Evolutionary conservation across 2,888 invertebrate species (phyloP).

Genomic region (Sclerodermus sp.): DNA sequence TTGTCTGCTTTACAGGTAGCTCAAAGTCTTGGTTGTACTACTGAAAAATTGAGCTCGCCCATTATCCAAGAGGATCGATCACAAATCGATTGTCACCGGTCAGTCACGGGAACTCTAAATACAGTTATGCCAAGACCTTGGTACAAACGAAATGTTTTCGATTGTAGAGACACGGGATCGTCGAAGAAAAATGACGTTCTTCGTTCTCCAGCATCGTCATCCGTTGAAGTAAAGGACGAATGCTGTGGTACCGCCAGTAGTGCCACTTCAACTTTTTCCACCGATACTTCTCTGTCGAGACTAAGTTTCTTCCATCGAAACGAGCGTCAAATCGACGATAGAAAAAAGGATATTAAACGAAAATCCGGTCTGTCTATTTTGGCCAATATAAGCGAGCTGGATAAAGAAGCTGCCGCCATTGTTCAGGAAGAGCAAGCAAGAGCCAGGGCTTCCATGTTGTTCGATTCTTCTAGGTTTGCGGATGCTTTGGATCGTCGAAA

Average conservation of each 20-base stretch:
- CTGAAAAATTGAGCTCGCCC: too few relatives aligned
- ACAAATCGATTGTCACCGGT: too few relatives aligned
- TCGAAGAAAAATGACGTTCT: constrained; percentile 35
- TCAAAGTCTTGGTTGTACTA: too few relatives aligned
- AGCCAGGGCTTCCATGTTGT: constrained; percentile 40
- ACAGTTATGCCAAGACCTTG: constrained; percentile 63
- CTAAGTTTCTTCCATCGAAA: constrained; percentile 51
- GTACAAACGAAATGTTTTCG: constrained; percentile 65
- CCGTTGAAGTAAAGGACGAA: constrained; percentile 30
- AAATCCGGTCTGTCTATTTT: constrained; percentile 66
- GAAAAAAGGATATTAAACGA: constrained; percentile 59
- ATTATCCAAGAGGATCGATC: too few relatives aligned
- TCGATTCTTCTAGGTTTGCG: constrained; percentile 27
- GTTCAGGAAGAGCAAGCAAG: constrained; percentile 63
- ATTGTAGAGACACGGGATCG: constrained; percentile 43
- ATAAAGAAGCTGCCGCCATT: constrained; percentile 77
- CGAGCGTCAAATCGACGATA: constrained; percentile 37
- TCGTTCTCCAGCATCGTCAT: constrained; percentile 24
- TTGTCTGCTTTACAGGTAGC: too few relatives aligned
- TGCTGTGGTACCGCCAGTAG: constrained; percentile 29
- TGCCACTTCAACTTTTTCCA: constrained; percentile 28
- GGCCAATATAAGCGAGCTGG: constrained; percentile 78
- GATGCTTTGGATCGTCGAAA: constrained; percentile 30
- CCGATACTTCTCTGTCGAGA: constrained; percentile 59
- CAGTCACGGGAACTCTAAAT: constrained; percentile 23